A percentile compares a stretch with the other conserved stretches of the same genome.
phyloP scores from a whole-genome alignment of 2,797 vertebrate genomes.

The Ctenochaetus hawaiiensis region DNA sequence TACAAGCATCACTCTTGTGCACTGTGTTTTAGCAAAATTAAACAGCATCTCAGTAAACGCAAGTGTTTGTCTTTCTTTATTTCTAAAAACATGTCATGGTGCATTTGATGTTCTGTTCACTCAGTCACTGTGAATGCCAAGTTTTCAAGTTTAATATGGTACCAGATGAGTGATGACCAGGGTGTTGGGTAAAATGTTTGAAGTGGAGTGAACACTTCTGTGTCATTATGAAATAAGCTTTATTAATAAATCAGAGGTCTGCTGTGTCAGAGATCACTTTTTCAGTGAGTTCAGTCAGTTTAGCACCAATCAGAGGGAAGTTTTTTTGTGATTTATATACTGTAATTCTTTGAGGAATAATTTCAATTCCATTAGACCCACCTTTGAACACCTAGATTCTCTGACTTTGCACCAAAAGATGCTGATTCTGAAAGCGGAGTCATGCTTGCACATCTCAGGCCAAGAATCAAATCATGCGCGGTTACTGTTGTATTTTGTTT shows the following conservation, averaged over 20 bases:
- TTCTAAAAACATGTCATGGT: not conserved
- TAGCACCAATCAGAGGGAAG: slow-evolving; percentile 3
- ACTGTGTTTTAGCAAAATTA: no score
- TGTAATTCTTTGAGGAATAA: slow-evolving; percentile 22
- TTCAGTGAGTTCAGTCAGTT: slow-evolving; percentile 8
- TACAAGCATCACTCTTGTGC: not conserved
- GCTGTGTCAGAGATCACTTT: slow-evolving; percentile 21
- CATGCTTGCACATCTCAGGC: not conserved
- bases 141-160: not conserved
- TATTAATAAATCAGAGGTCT: slow-evolving; percentile 6
- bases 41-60: not conserved
- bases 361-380: slow-evolving; percentile 22
- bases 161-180: no score
- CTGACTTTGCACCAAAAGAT: not conserved
- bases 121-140: not conserved
- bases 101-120: no score
- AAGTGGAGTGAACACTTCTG: not conserved
- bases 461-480: not conserved
- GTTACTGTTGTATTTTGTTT: slow-evolving; percentile 1
- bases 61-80: not conserved
- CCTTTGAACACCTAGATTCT: not conserved
- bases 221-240: slow-evolving; percentile 17
- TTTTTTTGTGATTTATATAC: slow-evolving; percentile 34
- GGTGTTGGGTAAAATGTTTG: no score
- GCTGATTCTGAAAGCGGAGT: not conserved